A percentile compares a stretch with the other conserved stretches of the same genome.
Evolutionary conservation across 2,113 vertebrate genomes (phyloP).

Genomic region (Tapirus terrestris): DNA sequence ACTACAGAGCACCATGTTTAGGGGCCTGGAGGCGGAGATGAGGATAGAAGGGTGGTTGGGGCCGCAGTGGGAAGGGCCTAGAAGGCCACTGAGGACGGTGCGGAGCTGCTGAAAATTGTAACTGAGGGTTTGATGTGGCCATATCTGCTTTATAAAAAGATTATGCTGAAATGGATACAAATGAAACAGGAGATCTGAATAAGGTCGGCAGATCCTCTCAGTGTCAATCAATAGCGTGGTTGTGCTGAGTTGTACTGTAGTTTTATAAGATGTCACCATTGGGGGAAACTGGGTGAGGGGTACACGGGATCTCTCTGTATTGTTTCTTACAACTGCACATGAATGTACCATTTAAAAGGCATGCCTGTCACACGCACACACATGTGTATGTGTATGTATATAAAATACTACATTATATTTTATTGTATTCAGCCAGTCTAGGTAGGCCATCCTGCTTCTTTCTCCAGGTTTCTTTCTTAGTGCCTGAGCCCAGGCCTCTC

Average conservation of each 20-base stretch:
- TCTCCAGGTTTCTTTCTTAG: not conserved
- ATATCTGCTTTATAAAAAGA: not conserved
- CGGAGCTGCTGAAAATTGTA: not conserved
- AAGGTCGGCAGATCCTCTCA: not conserved
- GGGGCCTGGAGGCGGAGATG: not conserved
- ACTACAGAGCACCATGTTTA: not conserved
- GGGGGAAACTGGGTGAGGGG: not conserved
- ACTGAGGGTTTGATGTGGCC: not conserved
- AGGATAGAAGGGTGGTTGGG: not conserved
- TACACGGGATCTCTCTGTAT: fast-evolving
- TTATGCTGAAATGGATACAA: not conserved
- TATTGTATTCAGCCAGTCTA: fast-evolving
- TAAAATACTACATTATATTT: not conserved
- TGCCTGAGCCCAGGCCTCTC: not conserved
- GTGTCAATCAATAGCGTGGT: not conserved
- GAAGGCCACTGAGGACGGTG: not conserved
- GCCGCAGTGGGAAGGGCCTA: not conserved
- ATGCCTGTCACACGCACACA: fast-evolving
- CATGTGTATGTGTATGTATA: too few species aligned
- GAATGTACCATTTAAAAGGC: not conserved
- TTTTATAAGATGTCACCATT: not conserved
- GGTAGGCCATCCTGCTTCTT: not conserved
- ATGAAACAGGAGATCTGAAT: not conserved
- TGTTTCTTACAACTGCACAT: not conserved
- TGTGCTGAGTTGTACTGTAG: not conserved